Conservation (phyloP, 2,113 vertebrate species). For the Caranx ignobilis region DNA sequence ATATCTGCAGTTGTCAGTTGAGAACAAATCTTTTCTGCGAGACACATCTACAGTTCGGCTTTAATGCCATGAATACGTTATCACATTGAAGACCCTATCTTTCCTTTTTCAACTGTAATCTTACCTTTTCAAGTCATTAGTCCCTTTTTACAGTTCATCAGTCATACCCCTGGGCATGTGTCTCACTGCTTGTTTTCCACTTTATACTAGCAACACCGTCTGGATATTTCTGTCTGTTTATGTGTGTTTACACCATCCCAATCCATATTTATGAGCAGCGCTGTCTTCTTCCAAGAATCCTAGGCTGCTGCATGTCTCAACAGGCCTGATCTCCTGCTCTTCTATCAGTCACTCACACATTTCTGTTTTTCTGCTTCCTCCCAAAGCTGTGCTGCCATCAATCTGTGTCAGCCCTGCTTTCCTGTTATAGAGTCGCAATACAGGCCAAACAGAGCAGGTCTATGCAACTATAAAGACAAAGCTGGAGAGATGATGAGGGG, state of each 20-base stretch:
- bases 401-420: constrained; percentile 1
- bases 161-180: no score
- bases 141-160: neutral
- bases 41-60: neutral
- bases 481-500: neutral
- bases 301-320: constrained; percentile 14
- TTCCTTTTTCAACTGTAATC: neutral
- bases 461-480: constrained; percentile 2
- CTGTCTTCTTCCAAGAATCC: constrained; percentile 18
- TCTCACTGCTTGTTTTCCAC: neutral
- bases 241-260: neutral
- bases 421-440: constrained; percentile 2
- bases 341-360: constrained; percentile 29
- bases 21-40: neutral
- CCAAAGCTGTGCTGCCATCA: constrained; percentile 6
- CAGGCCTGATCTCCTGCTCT: constrained; percentile 30
- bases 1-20: neutral
- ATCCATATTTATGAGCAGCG: constrained; percentile 20
- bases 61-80: neutral
- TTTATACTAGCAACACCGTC: neutral
- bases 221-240: constrained; percentile 3
- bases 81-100: neutral
- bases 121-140: neutral
- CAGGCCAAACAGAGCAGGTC: constrained; percentile 13
- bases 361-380: constrained; percentile 10